Percentiles rank a stretch among this genome's conserved stretches.
Conservation (phyloP, 2,888 invertebrate genomes). For the Neoascia interrupta region DNA sequence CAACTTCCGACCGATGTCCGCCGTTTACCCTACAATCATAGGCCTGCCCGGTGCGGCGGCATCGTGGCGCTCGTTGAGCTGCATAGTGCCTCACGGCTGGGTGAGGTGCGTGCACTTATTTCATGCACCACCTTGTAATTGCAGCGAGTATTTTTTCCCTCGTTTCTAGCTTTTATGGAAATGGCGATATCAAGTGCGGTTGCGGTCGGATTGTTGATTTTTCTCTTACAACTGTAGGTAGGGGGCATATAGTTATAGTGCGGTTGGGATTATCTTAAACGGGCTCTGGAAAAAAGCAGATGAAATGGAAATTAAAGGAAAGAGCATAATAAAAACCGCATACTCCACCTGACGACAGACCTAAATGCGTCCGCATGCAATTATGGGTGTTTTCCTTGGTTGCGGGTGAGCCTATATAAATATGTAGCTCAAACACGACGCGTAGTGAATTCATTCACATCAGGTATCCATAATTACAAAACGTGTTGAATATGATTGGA, state of each 20-base stretch:
- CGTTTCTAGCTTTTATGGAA: too few species aligned
- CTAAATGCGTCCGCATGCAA: conserved; percentile 15
- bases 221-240: too few species aligned
- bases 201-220: too few species aligned
- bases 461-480: conserved; percentile 61
- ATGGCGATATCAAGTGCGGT: too few species aligned
- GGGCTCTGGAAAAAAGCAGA: too few species aligned
- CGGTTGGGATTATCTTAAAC: too few species aligned
- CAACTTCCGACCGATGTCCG: conserved; percentile 39
- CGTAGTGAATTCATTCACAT: conserved; percentile 52
- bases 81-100: conserved; percentile 39
- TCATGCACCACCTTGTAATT: conserved; percentile 14
- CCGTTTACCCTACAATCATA: too few species aligned
- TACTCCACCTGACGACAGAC: background rate
- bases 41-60: too few species aligned
- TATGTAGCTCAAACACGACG: background rate
- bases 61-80: too few species aligned
- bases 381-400: conserved; percentile 33
- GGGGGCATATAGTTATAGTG: too few species aligned
- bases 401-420: conserved; percentile 50
- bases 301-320: too few species aligned
- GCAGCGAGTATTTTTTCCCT: too few species aligned
- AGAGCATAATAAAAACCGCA: background rate
- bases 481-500: conserved; percentile 55
- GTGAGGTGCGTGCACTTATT: conserved; percentile 58